Evolutionary conservation across 1,140 invertebrate species (phyloP).

Genomic region (Stenopsyche tienmushanensis): DNA sequence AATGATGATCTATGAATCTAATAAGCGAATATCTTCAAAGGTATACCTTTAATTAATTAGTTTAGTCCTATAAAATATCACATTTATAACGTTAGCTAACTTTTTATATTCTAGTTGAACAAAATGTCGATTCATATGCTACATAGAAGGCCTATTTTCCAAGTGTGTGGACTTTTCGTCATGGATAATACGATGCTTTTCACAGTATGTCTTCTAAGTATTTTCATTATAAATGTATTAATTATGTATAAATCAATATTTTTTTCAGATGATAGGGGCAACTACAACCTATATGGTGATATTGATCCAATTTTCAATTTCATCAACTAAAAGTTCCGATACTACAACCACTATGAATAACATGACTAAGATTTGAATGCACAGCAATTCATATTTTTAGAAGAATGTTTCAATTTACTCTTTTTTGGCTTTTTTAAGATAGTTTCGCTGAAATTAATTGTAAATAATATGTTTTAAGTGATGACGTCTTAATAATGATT

Average conservation of each 20-base stretch:
- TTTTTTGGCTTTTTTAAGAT: too few species aligned
- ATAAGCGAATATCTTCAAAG: not conserved
- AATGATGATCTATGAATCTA: not conserved
- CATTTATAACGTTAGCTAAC: not conserved
- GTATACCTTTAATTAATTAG: not conserved
- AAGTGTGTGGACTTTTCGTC: not conserved
- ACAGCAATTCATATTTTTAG: not conserved
- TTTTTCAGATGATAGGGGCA: slow-evolving; percentile 1
- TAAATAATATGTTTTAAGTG: too few species aligned
- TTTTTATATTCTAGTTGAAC: slow-evolving; percentile 4
- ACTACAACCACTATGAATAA: not conserved
- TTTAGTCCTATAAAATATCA: not conserved
- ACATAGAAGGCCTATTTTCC: not conserved
- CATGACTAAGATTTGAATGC: not conserved
- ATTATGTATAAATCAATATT: not conserved
- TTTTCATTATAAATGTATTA: slow-evolving; percentile 2
- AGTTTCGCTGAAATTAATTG: too few species aligned
- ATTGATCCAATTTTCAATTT: slow-evolving; percentile 7
- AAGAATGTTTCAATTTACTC: too few species aligned
- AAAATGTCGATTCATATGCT: not conserved
- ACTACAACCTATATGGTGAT: slow-evolving; percentile 3
- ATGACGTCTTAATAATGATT: too few species aligned
- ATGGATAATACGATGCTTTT: slow-evolving; percentile 15
- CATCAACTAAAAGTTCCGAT: not conserved
- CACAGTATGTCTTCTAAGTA: slow-evolving; percentile 9